Conservation (phyloP, 1,140 invertebrate species). For the Formica exsecta region DNA sequence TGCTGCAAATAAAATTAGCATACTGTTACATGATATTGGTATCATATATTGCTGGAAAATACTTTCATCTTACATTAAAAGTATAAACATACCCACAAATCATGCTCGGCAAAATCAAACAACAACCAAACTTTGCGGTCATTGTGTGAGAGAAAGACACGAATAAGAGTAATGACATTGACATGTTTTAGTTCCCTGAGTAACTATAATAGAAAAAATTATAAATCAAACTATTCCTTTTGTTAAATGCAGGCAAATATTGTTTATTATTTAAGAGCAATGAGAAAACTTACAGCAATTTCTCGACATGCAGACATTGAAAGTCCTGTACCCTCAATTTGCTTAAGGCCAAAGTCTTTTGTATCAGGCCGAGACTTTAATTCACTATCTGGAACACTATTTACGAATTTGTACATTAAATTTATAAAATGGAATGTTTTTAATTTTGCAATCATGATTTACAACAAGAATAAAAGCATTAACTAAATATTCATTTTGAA, state of each 20-base stretch:
- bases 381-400: conserved; percentile 85
- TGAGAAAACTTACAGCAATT: conserved; percentile 94
- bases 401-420: conserved; percentile 39
- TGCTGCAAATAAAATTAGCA: conserved; percentile 89
- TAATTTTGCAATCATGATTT: neutral
- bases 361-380: conserved; percentile 89
- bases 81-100: conserved; percentile 93
- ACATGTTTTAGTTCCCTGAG: conserved; percentile 99
- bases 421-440: neutral
- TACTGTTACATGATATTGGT: neutral
- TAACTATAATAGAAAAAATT: conserved; percentile 88
- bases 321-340: conserved; percentile 99
- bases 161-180: conserved; percentile 98
- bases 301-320: conserved; percentile 99
- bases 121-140: conserved; percentile 99
- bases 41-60: neutral
- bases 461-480: neutral
- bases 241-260: neutral
- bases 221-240: conserved; percentile 20
- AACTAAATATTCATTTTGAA: neutral
- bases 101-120: conserved; percentile 99
- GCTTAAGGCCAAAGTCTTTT: conserved; percentile 98
- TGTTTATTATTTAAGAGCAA: neutral
- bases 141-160: conserved; percentile 98
- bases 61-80: neutral